A percentile compares a stretch with the other conserved stretches of the same genome.
phyloP scores from a whole-genome alignment of 1,140 invertebrate genomes.

The Phymastichus coffea region DNA sequence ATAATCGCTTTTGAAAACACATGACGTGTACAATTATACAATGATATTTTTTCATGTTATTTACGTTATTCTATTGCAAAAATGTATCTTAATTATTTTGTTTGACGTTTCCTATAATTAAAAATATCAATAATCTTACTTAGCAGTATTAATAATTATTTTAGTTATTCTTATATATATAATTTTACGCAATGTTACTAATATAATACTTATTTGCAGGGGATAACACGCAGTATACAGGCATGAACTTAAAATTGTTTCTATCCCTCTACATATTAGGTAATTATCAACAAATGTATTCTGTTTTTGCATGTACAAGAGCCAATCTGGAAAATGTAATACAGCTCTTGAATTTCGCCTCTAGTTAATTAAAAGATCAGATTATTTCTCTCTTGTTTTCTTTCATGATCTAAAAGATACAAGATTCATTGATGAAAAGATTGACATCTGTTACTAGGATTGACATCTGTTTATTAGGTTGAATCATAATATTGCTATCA shows the following conservation, averaged over 20 bases:
- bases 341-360: neutral
- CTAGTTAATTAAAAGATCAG: neutral
- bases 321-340: constrained; percentile 30
- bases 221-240: constrained; percentile 44
- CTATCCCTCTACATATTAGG: constrained; percentile 12
- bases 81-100: constrained; percentile 44
- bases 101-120: constrained; percentile 48
- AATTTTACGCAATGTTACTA: constrained; percentile 49
- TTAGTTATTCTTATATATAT: constrained; percentile 48
- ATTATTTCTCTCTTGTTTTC: constrained; percentile 14
- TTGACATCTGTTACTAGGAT: constrained; percentile 17
- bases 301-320: constrained; percentile 4
- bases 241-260: constrained; percentile 33
- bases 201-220: constrained; percentile 55
- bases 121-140: constrained; percentile 55
- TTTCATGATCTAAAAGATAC: constrained; percentile 33
- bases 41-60: constrained; percentile 25
- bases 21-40: constrained; percentile 28
- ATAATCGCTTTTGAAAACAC: constrained; percentile 31
- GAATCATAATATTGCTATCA: constrained; percentile 19
- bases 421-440: constrained; percentile 20
- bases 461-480: constrained; percentile 22
- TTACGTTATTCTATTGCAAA: constrained; percentile 45
- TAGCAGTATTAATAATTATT: constrained; percentile 49
- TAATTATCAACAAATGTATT: constrained; percentile 30